Evolutionary conservation across 2,888 invertebrate genomes (phyloP), one percentile per base, ranked within the genome.

Genomic region (Pyrrhia umbra): DNA sequence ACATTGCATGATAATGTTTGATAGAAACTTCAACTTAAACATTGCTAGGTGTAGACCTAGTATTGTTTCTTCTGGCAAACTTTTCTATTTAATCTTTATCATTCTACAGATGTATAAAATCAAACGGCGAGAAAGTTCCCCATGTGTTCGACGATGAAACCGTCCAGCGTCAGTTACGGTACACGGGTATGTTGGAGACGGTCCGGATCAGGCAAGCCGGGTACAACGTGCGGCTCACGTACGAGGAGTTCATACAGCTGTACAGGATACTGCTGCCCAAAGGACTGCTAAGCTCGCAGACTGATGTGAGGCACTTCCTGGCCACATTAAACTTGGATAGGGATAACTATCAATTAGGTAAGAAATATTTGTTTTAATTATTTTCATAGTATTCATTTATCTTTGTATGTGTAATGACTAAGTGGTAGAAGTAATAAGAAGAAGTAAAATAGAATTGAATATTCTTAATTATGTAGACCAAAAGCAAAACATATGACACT

Each of bases 151-250:
- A 99, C 89, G 98, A 99, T 83, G 98, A 98, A 70, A 98, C 98
- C 0, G 98, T 99, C 8, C 97, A 98, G 83, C 95, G 98, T 52
- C 95, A 95, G 73, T 95, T 99, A 63, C 95, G 99, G 9, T 99
- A 99, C 91, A 99, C 99, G 0, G 99, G 99, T 68, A 99, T 99
- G 99, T 88, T 99, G 83, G 99, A 99, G 88, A 99, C 99, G 0
- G 99, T 99, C 13, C 95, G 98, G 79, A 99, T 99, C 72, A 95
- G 99, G 51, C 98, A 98, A 87, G 98, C 99, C 1, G 99, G 99
- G 1, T 99, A 99, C 94, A 98, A 98, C 90, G 98, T 99, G 68
- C 96, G 99, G 34, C 96, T 99, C 34, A 97, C 98, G 0, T 99
- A 98, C 90, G 98, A 98, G 88, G 98, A 99, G 91, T 99, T 99